These are phyloP conservation scores for Rosalia funebris DNA, from an alignment of 2,888 invertebrate species.

Conservation along the genomic window DNA sequence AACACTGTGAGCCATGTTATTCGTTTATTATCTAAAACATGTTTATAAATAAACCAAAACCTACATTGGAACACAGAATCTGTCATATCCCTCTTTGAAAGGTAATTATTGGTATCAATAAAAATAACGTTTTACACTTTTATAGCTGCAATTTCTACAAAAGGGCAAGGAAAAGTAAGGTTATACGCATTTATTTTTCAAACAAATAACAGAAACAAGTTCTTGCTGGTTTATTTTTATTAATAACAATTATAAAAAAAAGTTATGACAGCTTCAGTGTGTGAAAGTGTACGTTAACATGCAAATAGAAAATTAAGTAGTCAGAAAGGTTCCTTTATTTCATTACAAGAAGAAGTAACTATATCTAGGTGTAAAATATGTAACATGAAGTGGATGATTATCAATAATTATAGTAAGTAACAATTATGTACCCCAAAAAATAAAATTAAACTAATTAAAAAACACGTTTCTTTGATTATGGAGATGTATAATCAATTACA, in stretches of 20 bases:
- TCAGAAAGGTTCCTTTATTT: constrained; percentile 10
- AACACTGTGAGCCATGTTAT: constrained; percentile 61
- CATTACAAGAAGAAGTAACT: constrained; percentile 10
- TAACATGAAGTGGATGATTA: constrained; percentile 9
- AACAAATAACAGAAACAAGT: constrained; percentile 22
- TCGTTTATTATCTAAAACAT: no score
- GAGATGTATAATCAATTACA: constrained; percentile 40
- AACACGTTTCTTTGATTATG: constrained; percentile 25
- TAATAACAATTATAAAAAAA: constrained; percentile 16
- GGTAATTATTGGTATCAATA: no score
- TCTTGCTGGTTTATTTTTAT: constrained; percentile 14
- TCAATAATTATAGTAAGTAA: constrained; percentile 17
- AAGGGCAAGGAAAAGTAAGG: constrained; percentile 6
- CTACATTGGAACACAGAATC: constrained; percentile 4
- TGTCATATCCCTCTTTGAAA: constrained; percentile 22
- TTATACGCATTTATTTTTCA: background rate
- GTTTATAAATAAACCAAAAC: no score
- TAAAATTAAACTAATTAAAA: constrained; percentile 27
- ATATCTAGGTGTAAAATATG: constrained; percentile 15
- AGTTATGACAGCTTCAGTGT: constrained; percentile 25
- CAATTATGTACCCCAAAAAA: constrained; percentile 23
- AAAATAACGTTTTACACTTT: background rate
- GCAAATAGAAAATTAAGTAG: constrained; percentile 23
- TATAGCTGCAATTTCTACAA: background rate
- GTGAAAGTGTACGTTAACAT: constrained; percentile 12